phyloP scores from a whole-genome alignment of 2,797 vertebrate species.

The Muraenolepis orangiensis region DNA sequence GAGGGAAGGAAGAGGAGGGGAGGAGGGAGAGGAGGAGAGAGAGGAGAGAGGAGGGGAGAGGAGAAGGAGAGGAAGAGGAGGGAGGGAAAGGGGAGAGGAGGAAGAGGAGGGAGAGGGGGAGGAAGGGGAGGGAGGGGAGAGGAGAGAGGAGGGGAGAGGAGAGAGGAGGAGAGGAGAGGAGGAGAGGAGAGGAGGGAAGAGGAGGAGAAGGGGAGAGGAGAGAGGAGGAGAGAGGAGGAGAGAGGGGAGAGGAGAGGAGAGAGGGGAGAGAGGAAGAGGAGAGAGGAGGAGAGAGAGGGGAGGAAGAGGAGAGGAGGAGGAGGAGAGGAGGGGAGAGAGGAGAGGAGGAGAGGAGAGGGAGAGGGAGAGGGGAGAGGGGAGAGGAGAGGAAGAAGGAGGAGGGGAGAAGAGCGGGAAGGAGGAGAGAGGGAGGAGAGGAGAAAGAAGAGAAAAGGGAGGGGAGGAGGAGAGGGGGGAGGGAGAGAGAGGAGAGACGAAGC shows the following conservation, averaged over 20 bases:
- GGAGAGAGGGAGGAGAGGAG: background rate
- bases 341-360: accelerated
- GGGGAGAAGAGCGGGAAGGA: background rate
- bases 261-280: background rate
- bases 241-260: no score
- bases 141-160: no score
- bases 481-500: background rate
- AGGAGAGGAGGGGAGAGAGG: accelerated
- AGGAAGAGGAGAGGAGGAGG: accelerated
- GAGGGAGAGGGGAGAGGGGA: no score
- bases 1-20: accelerated
- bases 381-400: no score
- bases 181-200: background rate
- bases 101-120: background rate
- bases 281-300: no score
- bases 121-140: background rate
- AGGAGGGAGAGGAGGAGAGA: accelerated
- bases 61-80: accelerated
- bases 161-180: no score
- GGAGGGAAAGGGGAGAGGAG: background rate
- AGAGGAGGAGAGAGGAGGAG: background rate
- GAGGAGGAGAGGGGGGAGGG: background rate
- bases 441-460: background rate
- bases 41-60: no score
- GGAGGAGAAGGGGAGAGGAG: background rate